Base-by-base conservation (phyloP, 2,797 vertebrate species). In the Xenentodon cancila region DNA sequence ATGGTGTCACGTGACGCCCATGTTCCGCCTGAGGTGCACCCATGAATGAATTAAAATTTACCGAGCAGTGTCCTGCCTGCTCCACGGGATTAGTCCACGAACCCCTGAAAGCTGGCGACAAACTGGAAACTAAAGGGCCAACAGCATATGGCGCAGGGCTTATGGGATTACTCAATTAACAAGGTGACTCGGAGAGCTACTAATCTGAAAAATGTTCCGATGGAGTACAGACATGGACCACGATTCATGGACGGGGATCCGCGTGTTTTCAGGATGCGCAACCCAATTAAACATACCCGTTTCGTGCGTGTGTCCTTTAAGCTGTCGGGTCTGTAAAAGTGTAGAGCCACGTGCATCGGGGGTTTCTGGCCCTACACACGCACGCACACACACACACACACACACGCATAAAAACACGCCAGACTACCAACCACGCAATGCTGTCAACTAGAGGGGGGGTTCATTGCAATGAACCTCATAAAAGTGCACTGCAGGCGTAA, bases 141-240 rank as follows among this genome's bases (percentile, higher is more conserved):
- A 88, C 78, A 91, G 83, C 94, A 95, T 94, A 95, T 94, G 95
- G 95, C 64, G 82, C 82, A 88, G 77, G 92, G 92, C 85, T 96
- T 94, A 95, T 64, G 81, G 84, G 93, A 95, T 97, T 95, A 96
- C 77, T 84, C 89, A 92, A 92, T 93, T 92, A 93, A 82, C 87
- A 81, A 70, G 84, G 91, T 91, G 92, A 90, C 89, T 94, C 90
- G 90, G 65, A 86, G 84, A 88, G 68, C 6, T 21, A 82, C 73
- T 90, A 89, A 94, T 93, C 92, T 79, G 72, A 0, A 74, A 84
- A 82, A 81, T 80, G 85, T 75, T 78, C 80, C 40, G 77, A 76
- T 79, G 73, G 67, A 85, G 77, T 68, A 27, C 19, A 58, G 73
- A 57, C 60, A 17, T 68, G 45, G 57, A 46, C 56, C 44, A 64